Evolutionary conservation across 1,140 invertebrate genomes (phyloP).

Genomic region (Frieseomelitta varia): DNA sequence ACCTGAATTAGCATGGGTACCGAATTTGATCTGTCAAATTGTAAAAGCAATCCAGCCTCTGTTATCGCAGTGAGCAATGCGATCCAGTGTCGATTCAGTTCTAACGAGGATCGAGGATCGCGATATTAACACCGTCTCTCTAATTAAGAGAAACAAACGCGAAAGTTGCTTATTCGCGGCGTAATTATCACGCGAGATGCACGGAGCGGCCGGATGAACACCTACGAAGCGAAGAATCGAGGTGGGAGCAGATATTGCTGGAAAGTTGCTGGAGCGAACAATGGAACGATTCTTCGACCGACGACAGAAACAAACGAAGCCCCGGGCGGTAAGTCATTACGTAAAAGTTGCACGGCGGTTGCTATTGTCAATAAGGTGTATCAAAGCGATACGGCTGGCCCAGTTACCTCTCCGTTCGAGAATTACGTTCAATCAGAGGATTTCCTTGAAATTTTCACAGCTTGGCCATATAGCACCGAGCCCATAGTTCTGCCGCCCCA

Average conservation of each 20-base stretch:
- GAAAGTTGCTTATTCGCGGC: neutral
- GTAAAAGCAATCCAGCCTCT: neutral
- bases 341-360: neutral
- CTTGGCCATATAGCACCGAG: neutral
- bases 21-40: neutral
- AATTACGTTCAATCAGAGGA: slow-evolving; percentile 5
- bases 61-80: neutral
- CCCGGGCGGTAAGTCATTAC: neutral
- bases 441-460: neutral
- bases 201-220: neutral
- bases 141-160: neutral
- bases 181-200: neutral
- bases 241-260: too few relatives aligned
- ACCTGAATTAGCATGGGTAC: neutral
- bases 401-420: slow-evolving; percentile 4
- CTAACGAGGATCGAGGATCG: neutral
- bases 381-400: slow-evolving; percentile 19
- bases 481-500: too few relatives aligned
- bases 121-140: too few relatives aligned
- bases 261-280: neutral
- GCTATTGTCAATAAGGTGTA: slow-evolving; percentile 1
- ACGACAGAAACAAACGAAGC: neutral
- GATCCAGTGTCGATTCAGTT: neutral
- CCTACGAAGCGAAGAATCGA: neutral
- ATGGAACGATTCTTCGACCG: neutral